A percentile compares a stretch with the other conserved stretches of the same genome.
Conservation (phyloP, 2,888 invertebrate genomes). For the Tetranychus piercei region DNA sequence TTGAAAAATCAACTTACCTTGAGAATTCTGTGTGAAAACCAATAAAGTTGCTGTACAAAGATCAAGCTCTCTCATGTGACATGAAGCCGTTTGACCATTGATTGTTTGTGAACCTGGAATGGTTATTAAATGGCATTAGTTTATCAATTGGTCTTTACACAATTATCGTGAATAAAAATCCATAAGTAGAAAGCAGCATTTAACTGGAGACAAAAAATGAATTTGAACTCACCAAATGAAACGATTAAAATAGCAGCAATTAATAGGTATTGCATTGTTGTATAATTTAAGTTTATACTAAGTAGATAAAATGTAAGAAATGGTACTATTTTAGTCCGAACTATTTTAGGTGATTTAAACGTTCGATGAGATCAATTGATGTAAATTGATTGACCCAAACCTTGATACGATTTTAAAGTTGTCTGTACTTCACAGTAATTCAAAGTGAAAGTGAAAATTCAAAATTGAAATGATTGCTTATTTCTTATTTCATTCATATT, state of each 20-base stretch:
- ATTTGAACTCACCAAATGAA: neutral
- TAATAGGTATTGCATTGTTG: neutral
- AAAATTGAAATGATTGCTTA: neutral
- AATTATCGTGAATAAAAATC: neutral
- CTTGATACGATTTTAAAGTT: neutral
- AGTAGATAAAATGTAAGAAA: neutral
- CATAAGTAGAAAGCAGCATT: neutral
- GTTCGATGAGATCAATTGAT: neutral
- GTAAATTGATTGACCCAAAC: neutral
- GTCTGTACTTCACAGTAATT: neutral
- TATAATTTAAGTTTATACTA: neutral
- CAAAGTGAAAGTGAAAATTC: neutral
- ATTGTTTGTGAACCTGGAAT: neutral
- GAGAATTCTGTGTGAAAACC: constrained; percentile 27
- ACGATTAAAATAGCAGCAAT: neutral
- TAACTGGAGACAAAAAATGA: neutral
- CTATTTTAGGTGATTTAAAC: neutral
- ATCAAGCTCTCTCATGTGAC: constrained; percentile 27
- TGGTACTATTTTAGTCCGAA: neutral
- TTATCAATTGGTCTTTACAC: no score
- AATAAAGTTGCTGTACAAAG: constrained; percentile 27
- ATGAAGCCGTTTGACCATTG: constrained; percentile 12
- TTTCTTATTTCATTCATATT: neutral
- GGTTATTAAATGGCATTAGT: no score
- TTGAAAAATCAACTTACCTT: constrained; percentile 16